Base-by-base conservation (phyloP, 2,888 invertebrate genomes). In the Saturnia pavonia region DNA sequence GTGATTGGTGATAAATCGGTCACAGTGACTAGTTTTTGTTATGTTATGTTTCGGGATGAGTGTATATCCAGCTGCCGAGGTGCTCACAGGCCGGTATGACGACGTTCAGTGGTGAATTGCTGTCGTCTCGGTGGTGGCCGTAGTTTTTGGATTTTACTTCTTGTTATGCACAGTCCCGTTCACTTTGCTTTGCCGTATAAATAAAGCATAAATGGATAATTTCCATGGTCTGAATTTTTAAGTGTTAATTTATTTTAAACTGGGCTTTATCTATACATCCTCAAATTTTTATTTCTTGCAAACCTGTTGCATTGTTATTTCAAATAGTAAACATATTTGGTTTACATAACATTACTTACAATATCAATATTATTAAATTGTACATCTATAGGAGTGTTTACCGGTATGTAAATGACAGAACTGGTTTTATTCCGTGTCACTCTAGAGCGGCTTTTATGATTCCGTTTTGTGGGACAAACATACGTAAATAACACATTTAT, bases 341-440 rank as follows among this genome's bases (percentile, higher is more conserved):
- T 25, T 27, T 57, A 25, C 25, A 57, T 57, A 27, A 12, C 34
- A 11, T 6, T 25, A 27, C 54, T 6, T 57, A 57, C 11, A 14
- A 57, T 25, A 27, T 12, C 11, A 14, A 57, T 25, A 27, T 12
- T 57, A 25, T 25, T 57, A 25, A 27, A 25, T 27, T 57, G 14
- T 57, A 27, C 9, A 57, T 57, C 25, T 14, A 27, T 27, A 57
- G 57, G 57, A 25, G 19, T 74, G 73, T 74, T 66, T 72, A 75
- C 73, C 27, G 72, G 74, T 76, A 76, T 76, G 78, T 27, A 70
- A 76, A 75, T 76, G 27, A 70, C 12, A 70, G 65, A 70, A 77
- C 78, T 73, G 74, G 79, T 77, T 77, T 51, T 43, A 51, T 68
- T 69, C 63, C 69, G 70, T 51, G 45, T 68, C 51, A 60, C 67